These are phyloP conservation scores for Ceraclea dissimilis DNA, from an alignment of 2,888 invertebrate species.

Conservation along the genomic window DNA sequence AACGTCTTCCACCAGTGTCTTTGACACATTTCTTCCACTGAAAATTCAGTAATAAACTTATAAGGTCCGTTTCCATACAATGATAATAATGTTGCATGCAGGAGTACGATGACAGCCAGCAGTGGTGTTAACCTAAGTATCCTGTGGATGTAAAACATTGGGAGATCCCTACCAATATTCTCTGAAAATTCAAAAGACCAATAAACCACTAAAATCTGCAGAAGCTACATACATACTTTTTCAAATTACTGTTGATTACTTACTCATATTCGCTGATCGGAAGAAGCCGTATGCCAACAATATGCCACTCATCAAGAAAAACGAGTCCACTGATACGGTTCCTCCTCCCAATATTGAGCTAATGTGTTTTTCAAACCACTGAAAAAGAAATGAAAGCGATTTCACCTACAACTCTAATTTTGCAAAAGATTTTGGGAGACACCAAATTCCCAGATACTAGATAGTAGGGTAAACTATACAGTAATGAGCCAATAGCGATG, in stretches of 20 bases:
- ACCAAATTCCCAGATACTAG: too few relatives aligned
- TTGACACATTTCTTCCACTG: constrained; percentile 36
- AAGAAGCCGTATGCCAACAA: constrained; percentile 40
- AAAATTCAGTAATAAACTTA: constrained; percentile 28
- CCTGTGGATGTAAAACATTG: constrained; percentile 19
- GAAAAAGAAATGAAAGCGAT: too few relatives aligned
- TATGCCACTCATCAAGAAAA: constrained; percentile 55
- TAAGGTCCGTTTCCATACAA: constrained; percentile 37
- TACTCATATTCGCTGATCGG: constrained; percentile 15
- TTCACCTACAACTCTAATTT: too few relatives aligned
- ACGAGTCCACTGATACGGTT: constrained; percentile 54
- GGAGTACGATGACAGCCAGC: constrained; percentile 11
- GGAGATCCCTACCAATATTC: not conserved
- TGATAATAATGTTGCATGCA: constrained; percentile 31
- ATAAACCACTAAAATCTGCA: too few relatives aligned
- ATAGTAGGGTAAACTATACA: too few relatives aligned
- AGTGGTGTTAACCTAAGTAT: constrained; percentile 18
- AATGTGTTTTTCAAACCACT: not conserved
- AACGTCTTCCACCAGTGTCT: constrained; percentile 44
- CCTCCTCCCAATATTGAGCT: constrained; percentile 10
- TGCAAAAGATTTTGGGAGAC: too few relatives aligned
- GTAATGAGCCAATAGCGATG: too few relatives aligned
- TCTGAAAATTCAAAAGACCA: too few relatives aligned
- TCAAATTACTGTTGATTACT: constrained; percentile 28
- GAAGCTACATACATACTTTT: not conserved